Percentiles rank a stretch among this genome's conserved stretches.
Conservation (phyloP, 1,140 invertebrate species). For the Odontomachus brunneus region DNA sequence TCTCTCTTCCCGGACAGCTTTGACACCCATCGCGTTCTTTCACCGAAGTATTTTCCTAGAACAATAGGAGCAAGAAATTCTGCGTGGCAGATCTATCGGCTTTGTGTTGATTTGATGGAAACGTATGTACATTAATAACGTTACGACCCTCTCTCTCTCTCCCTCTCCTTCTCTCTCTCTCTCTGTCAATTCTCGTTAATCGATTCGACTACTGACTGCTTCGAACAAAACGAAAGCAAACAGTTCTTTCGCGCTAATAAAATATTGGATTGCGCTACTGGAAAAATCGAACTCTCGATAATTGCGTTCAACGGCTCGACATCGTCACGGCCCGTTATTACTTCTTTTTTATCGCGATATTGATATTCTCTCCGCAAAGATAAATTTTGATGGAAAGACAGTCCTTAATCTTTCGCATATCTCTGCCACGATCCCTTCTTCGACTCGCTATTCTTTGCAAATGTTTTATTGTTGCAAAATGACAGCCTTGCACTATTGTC, state of each 20-base stretch:
- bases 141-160: not conserved
- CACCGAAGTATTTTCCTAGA: constrained; percentile 60
- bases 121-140: constrained; percentile 46
- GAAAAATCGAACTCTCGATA: not conserved
- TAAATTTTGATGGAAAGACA: constrained; percentile 18
- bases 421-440: not conserved
- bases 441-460: constrained; percentile 20
- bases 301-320: not conserved
- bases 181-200: constrained; percentile 1
- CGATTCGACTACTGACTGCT: constrained; percentile 6
- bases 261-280: not conserved
- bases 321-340: no score
- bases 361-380: no score
- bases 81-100: constrained; percentile 60
- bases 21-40: constrained; percentile 58
- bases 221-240: not conserved
- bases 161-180: no score
- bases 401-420: not conserved
- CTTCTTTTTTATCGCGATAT: no score
- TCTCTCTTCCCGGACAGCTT: constrained; percentile 62
- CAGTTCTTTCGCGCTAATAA: not conserved
- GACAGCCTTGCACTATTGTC: constrained; percentile 14
- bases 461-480: constrained; percentile 1
- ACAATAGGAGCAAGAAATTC: constrained; percentile 62
- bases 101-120: constrained; percentile 21